Conservation (phyloP, 2,888 invertebrate species). For the Lamellibrachia columna region DNA sequence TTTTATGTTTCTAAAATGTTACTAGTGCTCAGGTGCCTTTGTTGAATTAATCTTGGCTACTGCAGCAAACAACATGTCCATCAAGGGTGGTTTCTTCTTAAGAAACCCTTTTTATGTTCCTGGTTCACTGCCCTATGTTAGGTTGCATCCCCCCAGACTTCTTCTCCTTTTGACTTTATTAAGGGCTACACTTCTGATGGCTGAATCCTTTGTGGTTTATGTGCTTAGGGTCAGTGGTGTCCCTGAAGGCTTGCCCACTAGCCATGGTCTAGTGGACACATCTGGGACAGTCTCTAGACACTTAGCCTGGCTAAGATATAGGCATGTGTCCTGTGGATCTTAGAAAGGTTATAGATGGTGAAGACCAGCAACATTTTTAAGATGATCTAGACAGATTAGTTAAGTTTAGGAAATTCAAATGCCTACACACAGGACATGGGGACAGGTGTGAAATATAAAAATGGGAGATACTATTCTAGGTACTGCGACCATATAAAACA, state of each 20-base stretch:
- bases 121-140: neutral
- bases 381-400: neutral
- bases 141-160: neutral
- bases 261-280: neutral
- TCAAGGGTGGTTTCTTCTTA: neutral
- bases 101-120: neutral
- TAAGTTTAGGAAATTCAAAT: neutral
- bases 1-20: no score
- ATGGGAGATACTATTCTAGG: neutral
- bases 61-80: neutral
- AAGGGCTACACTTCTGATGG: neutral
- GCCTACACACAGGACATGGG: neutral
- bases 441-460: neutral
- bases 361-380: neutral
- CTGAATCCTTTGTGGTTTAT: neutral
- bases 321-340: neutral
- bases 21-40: no score
- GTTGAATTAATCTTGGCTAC: neutral
- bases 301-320: neutral
- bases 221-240: neutral
- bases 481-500: no score
- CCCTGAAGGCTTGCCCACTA: neutral
- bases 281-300: neutral
- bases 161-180: neutral
- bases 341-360: neutral